Conservation (phyloP, 2,113 vertebrate species). For the Zosterops lateralis region DNA sequence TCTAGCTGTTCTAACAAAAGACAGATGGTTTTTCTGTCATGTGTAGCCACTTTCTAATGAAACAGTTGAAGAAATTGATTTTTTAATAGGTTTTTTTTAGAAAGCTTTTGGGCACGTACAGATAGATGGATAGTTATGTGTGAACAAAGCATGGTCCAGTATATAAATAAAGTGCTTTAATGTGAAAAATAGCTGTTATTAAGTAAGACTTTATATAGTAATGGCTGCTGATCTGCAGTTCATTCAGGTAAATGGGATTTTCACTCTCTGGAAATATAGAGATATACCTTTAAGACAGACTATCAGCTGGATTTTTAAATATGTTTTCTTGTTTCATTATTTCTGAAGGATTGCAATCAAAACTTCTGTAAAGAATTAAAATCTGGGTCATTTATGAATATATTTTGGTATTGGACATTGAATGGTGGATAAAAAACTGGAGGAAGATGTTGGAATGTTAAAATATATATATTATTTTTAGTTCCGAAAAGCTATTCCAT, state of each 20-base stretch:
- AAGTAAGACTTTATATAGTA: not conserved
- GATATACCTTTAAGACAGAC: not conserved
- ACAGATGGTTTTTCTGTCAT: not conserved
- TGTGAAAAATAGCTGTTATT: not conserved
- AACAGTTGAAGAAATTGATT: not conserved
- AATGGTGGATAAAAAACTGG: not conserved
- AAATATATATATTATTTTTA: not conserved
- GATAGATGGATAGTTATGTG: not conserved
- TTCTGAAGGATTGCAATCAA: not conserved
- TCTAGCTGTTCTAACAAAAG: not conserved
- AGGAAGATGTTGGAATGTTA: not conserved
- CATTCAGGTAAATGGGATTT: not conserved
- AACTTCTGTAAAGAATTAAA: not conserved
- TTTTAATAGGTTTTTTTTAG: not conserved
- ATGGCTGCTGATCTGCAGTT: not conserved
- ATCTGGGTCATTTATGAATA: not conserved
- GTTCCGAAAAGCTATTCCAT: accelerated
- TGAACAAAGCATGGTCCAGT: not conserved
- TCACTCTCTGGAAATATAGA: not conserved
- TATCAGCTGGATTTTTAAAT: not conserved
- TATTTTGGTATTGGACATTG: not conserved
- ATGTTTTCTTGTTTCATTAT: not conserved
- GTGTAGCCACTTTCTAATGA: not conserved
- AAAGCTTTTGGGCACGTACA: not conserved
- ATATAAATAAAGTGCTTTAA: not conserved